These are phyloP conservation scores for Vanessa cardui DNA, from an alignment of 2,888 invertebrate species.

Conservation along the genomic window DNA sequence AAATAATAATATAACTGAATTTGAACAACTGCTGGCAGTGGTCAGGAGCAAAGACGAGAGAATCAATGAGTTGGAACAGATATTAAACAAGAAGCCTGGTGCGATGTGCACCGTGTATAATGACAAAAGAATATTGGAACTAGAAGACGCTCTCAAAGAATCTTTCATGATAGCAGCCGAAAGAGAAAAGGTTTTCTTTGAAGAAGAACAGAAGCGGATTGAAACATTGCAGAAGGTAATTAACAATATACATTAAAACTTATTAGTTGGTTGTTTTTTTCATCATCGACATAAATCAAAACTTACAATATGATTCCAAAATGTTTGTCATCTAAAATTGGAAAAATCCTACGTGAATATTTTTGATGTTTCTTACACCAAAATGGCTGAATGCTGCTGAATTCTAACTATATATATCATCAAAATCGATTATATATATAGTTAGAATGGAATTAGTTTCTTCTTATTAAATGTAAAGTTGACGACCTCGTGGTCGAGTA, in stretches of 20 bases:
- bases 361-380: too few species aligned
- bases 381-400: too few species aligned
- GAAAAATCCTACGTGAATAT: too few species aligned
- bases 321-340: too few species aligned
- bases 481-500: too few species aligned
- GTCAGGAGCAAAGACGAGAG: slow-evolving; percentile 85
- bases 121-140: slow-evolving; percentile 86
- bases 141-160: slow-evolving; percentile 92
- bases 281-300: too few species aligned
- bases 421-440: too few species aligned
- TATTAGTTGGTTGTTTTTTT: too few species aligned
- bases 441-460: too few species aligned
- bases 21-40: slow-evolving; percentile 82
- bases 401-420: too few species aligned
- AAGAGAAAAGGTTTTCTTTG: slow-evolving; percentile 84
- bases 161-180: slow-evolving; percentile 89
- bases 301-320: too few species aligned
- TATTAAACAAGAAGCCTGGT: slow-evolving; percentile 79
- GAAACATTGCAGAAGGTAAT: slow-evolving; percentile 86
- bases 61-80: slow-evolving; percentile 90
- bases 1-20: slow-evolving; percentile 82
- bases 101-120: slow-evolving; percentile 62
- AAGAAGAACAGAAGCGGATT: slow-evolving; percentile 85
- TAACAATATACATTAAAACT: slow-evolving; percentile 4
- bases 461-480: too few species aligned